These are phyloP conservation scores for Carlito syrichta DNA, from an alignment of 2,113 vertebrate species.

Conservation along the genomic window DNA sequence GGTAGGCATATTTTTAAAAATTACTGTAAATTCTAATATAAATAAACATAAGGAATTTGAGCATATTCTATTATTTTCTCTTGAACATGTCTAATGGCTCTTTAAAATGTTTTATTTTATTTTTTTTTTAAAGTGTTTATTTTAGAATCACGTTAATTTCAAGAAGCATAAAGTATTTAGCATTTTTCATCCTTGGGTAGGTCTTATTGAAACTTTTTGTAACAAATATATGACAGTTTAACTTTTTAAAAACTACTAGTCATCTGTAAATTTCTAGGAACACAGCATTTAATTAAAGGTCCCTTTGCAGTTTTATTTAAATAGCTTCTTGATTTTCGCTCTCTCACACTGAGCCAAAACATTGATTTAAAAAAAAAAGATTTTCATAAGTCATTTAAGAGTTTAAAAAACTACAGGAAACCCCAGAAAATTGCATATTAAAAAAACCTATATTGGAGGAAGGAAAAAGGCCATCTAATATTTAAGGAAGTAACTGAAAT, in stretches of 20 bases:
- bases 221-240: background rate
- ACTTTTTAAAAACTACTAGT: background rate
- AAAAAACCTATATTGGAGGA: background rate
- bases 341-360: constrained; percentile 3
- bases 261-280: background rate
- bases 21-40: background rate
- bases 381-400: background rate
- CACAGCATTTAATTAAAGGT: constrained; percentile 16
- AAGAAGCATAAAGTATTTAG: background rate
- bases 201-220: background rate
- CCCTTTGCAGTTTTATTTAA: background rate
- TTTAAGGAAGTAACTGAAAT: background rate
- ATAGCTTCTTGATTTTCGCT: background rate
- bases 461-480: background rate
- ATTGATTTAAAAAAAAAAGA: constrained; percentile 13
- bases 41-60: background rate
- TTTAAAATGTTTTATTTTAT: background rate
- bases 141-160: background rate
- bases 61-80: background rate
- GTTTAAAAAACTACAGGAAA: background rate
- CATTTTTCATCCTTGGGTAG: background rate
- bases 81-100: background rate
- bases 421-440: background rate
- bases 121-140: background rate
- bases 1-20: background rate